These are phyloP conservation scores for Drosophila melanosoma DNA, from an alignment of 2,888 invertebrate genomes.

Conservation along the genomic window DNA sequence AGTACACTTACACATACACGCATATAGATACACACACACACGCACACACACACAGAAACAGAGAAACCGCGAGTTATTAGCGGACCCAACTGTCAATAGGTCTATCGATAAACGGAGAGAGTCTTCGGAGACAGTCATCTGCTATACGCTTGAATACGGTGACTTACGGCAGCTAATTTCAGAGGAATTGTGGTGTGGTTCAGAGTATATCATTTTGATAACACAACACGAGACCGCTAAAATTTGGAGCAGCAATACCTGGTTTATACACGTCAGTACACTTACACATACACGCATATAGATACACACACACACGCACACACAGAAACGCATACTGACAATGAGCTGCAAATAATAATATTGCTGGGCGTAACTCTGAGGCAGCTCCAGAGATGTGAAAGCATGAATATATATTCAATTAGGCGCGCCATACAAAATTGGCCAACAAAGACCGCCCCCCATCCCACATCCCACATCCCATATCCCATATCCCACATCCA, in stretches of 20 bases:
- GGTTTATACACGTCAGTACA: background rate
- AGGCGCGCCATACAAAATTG: conserved; percentile 56
- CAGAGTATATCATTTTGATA: background rate
- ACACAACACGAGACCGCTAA: conserved; percentile 37
- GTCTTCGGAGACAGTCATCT: background rate
- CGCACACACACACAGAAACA: background rate
- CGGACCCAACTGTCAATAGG: background rate
- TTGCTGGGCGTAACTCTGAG: conserved; percentile 14
- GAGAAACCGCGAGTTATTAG: background rate
- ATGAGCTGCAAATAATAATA: conserved; percentile 42
- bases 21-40: too few relatives aligned
- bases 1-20: too few relatives aligned
- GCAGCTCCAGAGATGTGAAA: conserved; percentile 28
- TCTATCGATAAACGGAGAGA: conserved; percentile 6
- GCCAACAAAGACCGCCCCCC: background rate
- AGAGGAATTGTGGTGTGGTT: conserved; percentile 34
- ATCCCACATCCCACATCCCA: background rate
- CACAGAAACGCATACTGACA: conserved; percentile 10
- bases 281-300: background rate
- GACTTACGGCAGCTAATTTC: conserved; percentile 38
- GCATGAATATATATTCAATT: conserved; percentile 67
- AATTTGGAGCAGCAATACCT: conserved; percentile 39
- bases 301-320: background rate
- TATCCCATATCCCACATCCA: background rate
- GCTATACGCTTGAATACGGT: conserved; percentile 12